These are phyloP conservation scores for Pollachius pollachius DNA, from an alignment of 2,113 vertebrate genomes.

Conservation along the genomic window DNA sequence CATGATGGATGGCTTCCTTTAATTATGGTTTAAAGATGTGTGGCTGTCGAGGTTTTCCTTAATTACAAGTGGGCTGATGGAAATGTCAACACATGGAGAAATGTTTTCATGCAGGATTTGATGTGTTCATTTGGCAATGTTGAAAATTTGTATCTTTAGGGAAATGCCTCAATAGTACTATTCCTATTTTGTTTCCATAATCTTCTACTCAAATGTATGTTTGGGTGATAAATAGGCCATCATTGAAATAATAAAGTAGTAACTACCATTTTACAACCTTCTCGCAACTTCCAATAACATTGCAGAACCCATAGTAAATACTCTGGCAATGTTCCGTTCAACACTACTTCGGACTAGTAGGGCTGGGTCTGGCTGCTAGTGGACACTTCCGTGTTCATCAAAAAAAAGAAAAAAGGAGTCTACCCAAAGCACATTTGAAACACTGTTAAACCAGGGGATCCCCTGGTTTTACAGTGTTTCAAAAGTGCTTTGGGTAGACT, in stretches of 20 bases:
- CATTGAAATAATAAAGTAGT: not conserved
- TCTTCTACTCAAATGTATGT: not conserved
- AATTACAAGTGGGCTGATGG: slow-evolving; percentile 17
- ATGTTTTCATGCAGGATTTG: slow-evolving; percentile 1
- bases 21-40: slow-evolving; percentile 30
- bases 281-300: not conserved
- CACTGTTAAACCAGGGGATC: too few species aligned
- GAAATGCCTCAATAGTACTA: slow-evolving; percentile 3
- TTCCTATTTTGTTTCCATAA: slow-evolving; percentile 1
- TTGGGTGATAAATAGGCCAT: not conserved
- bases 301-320: too few species aligned
- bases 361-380: too few species aligned
- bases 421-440: too few species aligned
- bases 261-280: not conserved
- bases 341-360: too few species aligned
- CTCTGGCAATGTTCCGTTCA: too few species aligned
- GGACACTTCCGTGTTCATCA: too few species aligned
- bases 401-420: too few species aligned
- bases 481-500: too few species aligned
- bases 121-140: slow-evolving; percentile 7
- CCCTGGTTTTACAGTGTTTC: too few species aligned
- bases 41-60: slow-evolving; percentile 23
- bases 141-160: slow-evolving; percentile 17
- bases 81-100: slow-evolving; percentile 16
- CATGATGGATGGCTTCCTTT: slow-evolving; percentile 51